Percentiles rank a stretch among this genome's conserved stretches.
Evolutionary conservation across 2,797 vertebrate species (phyloP).

Genomic region (Liparis tanakae): DNA sequence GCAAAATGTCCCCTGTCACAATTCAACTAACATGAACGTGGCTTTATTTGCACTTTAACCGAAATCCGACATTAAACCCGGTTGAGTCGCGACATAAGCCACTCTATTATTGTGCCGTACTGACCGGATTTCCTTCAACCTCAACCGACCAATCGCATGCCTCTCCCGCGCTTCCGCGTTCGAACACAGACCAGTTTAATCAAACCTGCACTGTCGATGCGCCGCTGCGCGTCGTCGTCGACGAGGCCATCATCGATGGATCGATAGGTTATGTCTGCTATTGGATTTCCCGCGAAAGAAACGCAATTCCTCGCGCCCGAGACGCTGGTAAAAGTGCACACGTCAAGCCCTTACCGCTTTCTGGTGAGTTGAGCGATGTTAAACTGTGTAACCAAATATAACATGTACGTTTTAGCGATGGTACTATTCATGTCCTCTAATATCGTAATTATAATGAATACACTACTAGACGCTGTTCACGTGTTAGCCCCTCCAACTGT

Average conservation of each 20-base stretch:
- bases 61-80: slow-evolving; percentile 1
- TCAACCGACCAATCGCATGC: slow-evolving; percentile 56
- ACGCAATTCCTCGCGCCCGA: slow-evolving; percentile 30
- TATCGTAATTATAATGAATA: background rate
- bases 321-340: background rate
- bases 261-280: slow-evolving; percentile 68
- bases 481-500: background rate
- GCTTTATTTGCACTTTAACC: background rate
- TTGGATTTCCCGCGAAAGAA: slow-evolving; percentile 79
- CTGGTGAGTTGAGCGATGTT: slow-evolving; percentile 32
- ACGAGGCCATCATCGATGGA: background rate
- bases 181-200: slow-evolving; percentile 44
- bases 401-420: rapidly evolving
- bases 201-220: slow-evolving; percentile 31
- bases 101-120: slow-evolving; percentile 40
- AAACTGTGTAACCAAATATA: rapidly evolving
- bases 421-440: rapidly evolving
- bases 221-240: rapidly evolving
- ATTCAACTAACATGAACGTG: rapidly evolving
- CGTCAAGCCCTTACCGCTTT: background rate
- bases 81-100: background rate
- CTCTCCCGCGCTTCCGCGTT: slow-evolving; percentile 8
- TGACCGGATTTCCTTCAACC: slow-evolving; percentile 73
- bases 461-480: background rate
- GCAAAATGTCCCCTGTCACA: background rate